phyloP scores from a whole-genome alignment of 1,140 invertebrate genomes.

The Hydropsyche tenuis region DNA sequence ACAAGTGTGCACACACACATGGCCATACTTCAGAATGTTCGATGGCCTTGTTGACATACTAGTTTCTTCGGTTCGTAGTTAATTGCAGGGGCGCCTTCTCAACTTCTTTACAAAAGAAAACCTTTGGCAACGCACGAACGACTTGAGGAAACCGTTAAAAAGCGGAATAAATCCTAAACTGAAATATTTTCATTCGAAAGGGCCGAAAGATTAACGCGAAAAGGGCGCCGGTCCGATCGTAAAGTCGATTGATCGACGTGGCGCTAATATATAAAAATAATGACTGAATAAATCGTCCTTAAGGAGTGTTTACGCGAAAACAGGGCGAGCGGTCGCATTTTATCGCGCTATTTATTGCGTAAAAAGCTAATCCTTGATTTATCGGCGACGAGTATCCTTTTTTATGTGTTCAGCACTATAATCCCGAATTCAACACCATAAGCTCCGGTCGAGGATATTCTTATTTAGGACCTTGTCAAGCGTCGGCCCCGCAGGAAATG shows the following conservation, averaged over 20 bases:
- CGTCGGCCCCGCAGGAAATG: background rate
- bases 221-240: background rate
- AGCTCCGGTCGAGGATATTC: constrained; percentile 21
- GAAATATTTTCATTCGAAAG: too few relatives aligned
- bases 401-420: constrained; percentile 8
- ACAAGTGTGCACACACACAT: background rate
- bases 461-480: constrained; percentile 15
- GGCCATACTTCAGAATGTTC: constrained; percentile 1
- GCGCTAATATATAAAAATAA: constrained; percentile 3
- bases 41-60: constrained; percentile 39
- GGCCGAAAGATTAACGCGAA: background rate
- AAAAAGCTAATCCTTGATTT: constrained; percentile 30
- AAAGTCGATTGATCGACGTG: constrained; percentile 11
- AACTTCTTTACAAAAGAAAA: background rate
- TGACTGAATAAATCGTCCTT: constrained; percentile 12
- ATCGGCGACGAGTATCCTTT: constrained; percentile 4
- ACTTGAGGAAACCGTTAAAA: too few relatives aligned
- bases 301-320: constrained; percentile 7
- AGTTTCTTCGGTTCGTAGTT: constrained; percentile 36
- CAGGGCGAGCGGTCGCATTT: constrained; percentile 4
- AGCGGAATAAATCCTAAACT: too few relatives aligned
- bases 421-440: constrained; percentile 28
- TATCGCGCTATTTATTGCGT: constrained; percentile 12
- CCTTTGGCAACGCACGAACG: too few relatives aligned
- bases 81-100: constrained; percentile 23